Conservation (phyloP, 2,113 vertebrate genomes). For the Sarotherodon lohbergeri region DNA sequence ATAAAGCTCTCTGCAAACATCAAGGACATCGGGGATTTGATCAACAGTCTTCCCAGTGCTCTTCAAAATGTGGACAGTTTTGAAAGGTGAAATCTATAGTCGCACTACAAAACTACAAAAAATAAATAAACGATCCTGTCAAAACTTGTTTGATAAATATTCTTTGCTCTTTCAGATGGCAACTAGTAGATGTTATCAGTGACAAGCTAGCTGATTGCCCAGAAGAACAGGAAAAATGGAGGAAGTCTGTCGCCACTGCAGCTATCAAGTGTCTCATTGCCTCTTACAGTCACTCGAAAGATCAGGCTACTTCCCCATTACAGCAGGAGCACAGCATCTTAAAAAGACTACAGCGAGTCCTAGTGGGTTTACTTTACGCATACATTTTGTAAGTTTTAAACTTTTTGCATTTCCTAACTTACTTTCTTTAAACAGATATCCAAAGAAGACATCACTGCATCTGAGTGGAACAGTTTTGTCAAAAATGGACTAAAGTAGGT, state of each 20-base stretch:
- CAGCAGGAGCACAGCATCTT: constrained; percentile 75
- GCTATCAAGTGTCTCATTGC: constrained; percentile 75
- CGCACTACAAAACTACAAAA: not conserved
- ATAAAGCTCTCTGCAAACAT: constrained; percentile 63
- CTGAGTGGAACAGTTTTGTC: constrained; percentile 85
- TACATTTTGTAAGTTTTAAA: not conserved
- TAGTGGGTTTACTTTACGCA: constrained; percentile 57
- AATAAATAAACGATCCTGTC: not conserved
- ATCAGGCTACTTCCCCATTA: constrained; percentile 15
- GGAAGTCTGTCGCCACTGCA: constrained; percentile 66
- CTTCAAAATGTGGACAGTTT: constrained; percentile 65
- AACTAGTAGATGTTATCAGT: constrained; percentile 77
- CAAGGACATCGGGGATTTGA: constrained; percentile 60
- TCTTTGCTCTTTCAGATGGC: constrained; percentile 76
- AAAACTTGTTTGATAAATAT: not conserved
- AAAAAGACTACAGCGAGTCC: constrained; percentile 68
- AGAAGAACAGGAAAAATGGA: constrained; percentile 75
- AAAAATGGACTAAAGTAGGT: constrained; percentile 83
- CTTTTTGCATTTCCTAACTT: not conserved
- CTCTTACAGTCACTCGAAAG: constrained; percentile 67
- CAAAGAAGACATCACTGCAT: constrained; percentile 68
- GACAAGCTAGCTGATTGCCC: constrained; percentile 61
- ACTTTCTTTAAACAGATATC: constrained; percentile 56
- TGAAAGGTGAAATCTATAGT: constrained; percentile 69
- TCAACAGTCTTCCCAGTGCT: constrained; percentile 63